These are phyloP conservation scores for Callocephalon fimbriatum DNA, from an alignment of 2,113 vertebrate genomes.

Conservation along the genomic window DNA sequence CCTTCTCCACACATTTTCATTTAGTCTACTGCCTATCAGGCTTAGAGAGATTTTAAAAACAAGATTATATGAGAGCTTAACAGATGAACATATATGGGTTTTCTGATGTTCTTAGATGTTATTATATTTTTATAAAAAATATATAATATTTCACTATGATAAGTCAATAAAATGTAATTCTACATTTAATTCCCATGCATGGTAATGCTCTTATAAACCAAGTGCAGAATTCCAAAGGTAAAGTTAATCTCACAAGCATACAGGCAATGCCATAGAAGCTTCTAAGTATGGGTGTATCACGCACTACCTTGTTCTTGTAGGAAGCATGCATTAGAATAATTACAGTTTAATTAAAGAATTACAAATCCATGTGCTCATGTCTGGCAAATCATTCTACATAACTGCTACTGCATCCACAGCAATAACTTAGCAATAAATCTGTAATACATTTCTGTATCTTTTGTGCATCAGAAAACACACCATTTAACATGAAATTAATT, in stretches of 20 bases:
- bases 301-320: background rate
- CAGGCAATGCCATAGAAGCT: background rate
- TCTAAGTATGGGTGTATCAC: background rate
- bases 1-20: background rate
- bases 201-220: background rate
- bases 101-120: background rate
- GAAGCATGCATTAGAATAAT: background rate
- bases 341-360: background rate
- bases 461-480: background rate
- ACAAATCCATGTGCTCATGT: background rate
- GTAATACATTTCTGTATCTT: background rate
- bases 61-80: background rate
- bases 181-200: background rate
- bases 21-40: background rate
- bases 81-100: background rate
- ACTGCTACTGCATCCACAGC: background rate
- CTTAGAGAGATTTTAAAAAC: slow-evolving; percentile 22
- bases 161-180: background rate
- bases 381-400: background rate
- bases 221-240: background rate
- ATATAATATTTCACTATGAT: background rate
- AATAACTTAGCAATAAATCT: background rate
- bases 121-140: background rate
- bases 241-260: background rate
- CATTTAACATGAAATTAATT: background rate